These are phyloP conservation scores for Clostera curtula DNA, from an alignment of 2,888 invertebrate species.

Conservation along the genomic window DNA sequence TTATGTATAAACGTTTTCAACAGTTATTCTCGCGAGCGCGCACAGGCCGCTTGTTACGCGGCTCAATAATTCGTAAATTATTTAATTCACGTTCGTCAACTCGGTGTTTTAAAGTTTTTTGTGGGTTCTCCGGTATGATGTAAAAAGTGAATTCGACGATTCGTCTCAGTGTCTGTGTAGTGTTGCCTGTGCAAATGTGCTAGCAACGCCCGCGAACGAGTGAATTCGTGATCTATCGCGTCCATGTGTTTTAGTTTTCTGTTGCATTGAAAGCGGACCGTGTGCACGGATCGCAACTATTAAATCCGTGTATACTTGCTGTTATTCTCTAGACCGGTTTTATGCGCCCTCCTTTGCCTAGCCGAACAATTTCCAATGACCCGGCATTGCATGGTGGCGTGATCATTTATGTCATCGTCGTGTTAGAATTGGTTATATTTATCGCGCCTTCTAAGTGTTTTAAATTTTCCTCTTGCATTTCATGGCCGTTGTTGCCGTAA, in stretches of 20 bases:
- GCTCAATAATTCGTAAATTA: slow-evolving; percentile 27
- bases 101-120: slow-evolving; percentile 12
- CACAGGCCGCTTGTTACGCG: slow-evolving; percentile 37
- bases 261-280: slow-evolving; percentile 16
- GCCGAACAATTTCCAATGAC: slow-evolving; percentile 34
- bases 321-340: slow-evolving; percentile 28
- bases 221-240: slow-evolving; percentile 25
- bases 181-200: slow-evolving; percentile 18
- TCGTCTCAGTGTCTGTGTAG: slow-evolving; percentile 14
- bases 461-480: slow-evolving; percentile 4
- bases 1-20: slow-evolving; percentile 45
- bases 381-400: slow-evolving; percentile 30
- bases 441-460: not conserved
- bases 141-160: slow-evolving; percentile 12
- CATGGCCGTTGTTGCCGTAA: slow-evolving; percentile 2
- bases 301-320: slow-evolving; percentile 16
- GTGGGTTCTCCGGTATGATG: slow-evolving; percentile 7
- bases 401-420: slow-evolving; percentile 31
- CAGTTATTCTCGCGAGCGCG: slow-evolving; percentile 60
- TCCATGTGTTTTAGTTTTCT: slow-evolving; percentile 22
- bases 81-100: slow-evolving; percentile 22
- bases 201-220: slow-evolving; percentile 15
- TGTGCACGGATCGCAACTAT: slow-evolving; percentile 11
- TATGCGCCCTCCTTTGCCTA: slow-evolving; percentile 28
- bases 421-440: slow-evolving; percentile 9